Evolutionary conservation across 2,888 invertebrate genomes (phyloP).

Genomic region (Bombylius discolor): DNA sequence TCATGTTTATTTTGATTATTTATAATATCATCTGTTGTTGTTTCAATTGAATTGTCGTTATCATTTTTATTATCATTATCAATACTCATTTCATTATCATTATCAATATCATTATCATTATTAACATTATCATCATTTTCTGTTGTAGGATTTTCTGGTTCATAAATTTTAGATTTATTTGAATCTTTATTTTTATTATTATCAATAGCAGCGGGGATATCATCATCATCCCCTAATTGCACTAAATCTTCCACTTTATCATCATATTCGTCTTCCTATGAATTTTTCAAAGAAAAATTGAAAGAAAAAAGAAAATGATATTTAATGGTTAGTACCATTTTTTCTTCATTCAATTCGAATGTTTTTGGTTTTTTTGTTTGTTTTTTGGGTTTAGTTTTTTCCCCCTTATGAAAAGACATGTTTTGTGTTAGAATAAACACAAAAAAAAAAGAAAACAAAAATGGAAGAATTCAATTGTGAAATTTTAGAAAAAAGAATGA

Average conservation of each 20-base stretch:
- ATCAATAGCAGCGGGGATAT: conserved; percentile 30
- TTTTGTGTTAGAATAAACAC: too few species aligned
- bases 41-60: conserved; percentile 3
- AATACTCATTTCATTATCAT: conserved; percentile 16
- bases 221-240: conserved; percentile 34
- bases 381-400: too few species aligned
- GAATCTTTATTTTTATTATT: conserved; percentile 10
- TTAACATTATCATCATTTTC: conserved; percentile 14
- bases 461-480: too few species aligned
- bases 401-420: too few species aligned
- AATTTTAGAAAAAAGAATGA: too few species aligned
- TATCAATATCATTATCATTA: conserved; percentile 14
- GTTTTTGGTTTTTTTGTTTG: neutral
- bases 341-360: conserved; percentile 15
- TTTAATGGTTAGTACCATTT: conserved; percentile 39
- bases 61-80: conserved; percentile 12
- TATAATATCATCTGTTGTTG: conserved; percentile 9
- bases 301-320: conserved; percentile 38
- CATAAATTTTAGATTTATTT: neutral
- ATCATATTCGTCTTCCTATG: conserved; percentile 35
- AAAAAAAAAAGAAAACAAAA: too few species aligned
- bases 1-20: conserved; percentile 7
- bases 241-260: conserved; percentile 37
- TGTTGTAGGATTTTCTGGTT: conserved; percentile 4
- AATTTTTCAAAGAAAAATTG: conserved; percentile 28